These are phyloP conservation scores for Actinia equina DNA, from an alignment of 64 coral and sea anemone species.

Conservation along the genomic window DNA sequence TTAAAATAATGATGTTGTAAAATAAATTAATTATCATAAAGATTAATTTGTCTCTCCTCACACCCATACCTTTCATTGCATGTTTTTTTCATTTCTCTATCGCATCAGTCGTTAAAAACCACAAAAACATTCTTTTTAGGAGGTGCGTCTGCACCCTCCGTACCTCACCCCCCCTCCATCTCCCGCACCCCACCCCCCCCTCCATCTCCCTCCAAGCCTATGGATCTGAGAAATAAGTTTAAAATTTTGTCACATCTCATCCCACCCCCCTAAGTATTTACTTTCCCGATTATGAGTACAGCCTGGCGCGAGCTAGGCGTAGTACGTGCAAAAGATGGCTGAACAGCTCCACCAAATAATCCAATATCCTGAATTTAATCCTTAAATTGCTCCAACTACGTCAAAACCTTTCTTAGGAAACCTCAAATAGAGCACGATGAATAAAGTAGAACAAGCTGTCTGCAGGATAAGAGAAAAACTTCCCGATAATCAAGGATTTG, in stretches of 20 bases:
- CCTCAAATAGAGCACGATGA: constrained; percentile 35
- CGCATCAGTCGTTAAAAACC: too few species aligned
- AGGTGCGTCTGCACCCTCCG: too few species aligned
- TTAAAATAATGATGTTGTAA: too few species aligned
- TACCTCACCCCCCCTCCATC: too few species aligned
- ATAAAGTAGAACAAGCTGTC: constrained; percentile 71
- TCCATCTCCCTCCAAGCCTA: too few species aligned
- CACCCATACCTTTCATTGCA: too few species aligned
- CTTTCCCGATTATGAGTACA: neutral
- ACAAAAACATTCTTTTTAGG: too few species aligned
- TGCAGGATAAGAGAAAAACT: constrained; percentile 87
- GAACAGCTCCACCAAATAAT: neutral
- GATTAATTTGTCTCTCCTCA: too few species aligned
- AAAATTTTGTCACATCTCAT: neutral
- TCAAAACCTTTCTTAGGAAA: neutral
- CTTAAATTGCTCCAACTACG: neutral
- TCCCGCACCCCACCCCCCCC: too few species aligned
- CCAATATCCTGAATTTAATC: neutral
- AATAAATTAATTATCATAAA: neutral
- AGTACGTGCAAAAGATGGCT: neutral
- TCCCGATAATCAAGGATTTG: constrained; percentile 60
- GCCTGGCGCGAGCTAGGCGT: constrained; percentile 2
- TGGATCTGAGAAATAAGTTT: too few species aligned
- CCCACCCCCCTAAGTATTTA: neutral
- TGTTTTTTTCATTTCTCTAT: too few species aligned